Evolutionary conservation across 2,113 vertebrate species (phyloP), one percentile per base, ranked within the genome.

Genomic region (Hemiprocne comata): DNA sequence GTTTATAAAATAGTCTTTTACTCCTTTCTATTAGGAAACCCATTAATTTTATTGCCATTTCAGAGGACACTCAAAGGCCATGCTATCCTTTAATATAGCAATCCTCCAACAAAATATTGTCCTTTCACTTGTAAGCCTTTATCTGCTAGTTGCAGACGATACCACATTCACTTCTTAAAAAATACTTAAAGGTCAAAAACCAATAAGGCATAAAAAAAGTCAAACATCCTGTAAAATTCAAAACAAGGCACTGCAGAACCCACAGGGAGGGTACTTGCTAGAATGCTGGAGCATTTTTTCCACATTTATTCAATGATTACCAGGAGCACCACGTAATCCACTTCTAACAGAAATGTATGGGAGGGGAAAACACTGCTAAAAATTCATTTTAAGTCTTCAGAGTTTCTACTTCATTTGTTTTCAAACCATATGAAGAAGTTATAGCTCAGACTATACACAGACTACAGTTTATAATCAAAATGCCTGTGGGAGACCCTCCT

Each of bases 121-220:
- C 61, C 78, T 89, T 87, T 92, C 80, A 79, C 67, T 80, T 25
- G 1, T 71, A 91, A 69, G 72, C 33, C 28, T 92, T 92, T 91
- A 85, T 94, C 87, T 89, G 48, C 87, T 70, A 79, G 50, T 50
- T 87, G 79, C 38, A 95, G 71, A 95, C 88, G 75, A 80, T 85
- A 94, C 87, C 87, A 93, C 87, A 92, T 78, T 50, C 64, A 66
- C 13, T 58, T 96, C 93, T 96, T 81, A 94, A 95, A 94, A 87
- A 91, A 95, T 96, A 95, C 86, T 94, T 94, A 95, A 97, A 97
- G 94, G 89, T 98, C 92, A 97, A 87, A 87, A 87, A 87, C 54
- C 93, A 94, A 93, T 93, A 97, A 96, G 78, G 65, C 94, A 95
- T 10, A 60, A 80, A 95, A 97, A 97, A 86, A 86, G 72, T 94